Base-by-base conservation (phyloP, 2,797 vertebrate genomes). In the Darevskia mixta region DNA sequence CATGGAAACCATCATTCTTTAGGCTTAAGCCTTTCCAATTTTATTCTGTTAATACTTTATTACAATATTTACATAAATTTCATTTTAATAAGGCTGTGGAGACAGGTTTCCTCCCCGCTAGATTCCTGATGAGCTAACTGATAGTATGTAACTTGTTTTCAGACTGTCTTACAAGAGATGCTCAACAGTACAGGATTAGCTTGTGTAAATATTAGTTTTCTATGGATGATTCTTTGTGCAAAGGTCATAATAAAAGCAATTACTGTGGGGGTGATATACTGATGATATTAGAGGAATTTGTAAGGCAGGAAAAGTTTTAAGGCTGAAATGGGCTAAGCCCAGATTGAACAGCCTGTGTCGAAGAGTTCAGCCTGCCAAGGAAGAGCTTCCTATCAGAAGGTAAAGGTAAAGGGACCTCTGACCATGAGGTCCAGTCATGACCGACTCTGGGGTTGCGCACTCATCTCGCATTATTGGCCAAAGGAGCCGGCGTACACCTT, bases 31-130 rank as follows among this genome's bases (percentile, higher is more conserved):
- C 49, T 55, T 88, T 88, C 77, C 9, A 83, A 73, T 77, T 92
- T 90, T 92, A 79, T 69, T 87, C 84, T 67, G 66, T 10, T 85
- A 38, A 58, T 87, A 86, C 75, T 90, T 29, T 72, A 29, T 69
- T 17, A 35, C 5, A 45, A 0, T 5, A 86, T 89, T 85, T 79
- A 32, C 76, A 86, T 86, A 86, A 69, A 8, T 88, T 69, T 45
- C 76, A 11, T 86, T 91, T 35, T 3, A 89, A 76, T 1, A 75
- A 64, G 84, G 9, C 84, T 43, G 73, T 73, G 71, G 71, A 86
- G 85, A 85, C 5, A 71, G 82, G 32, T 13, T 72, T 25, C 7
- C 1, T 67, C 8, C 4, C 5, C 9, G 49, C 67, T 20, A 45
- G 32, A 89, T 73, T 80, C 25, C 13, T 64, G 49, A 69, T 83